phyloP scores from a whole-genome alignment of 2,888 invertebrate species.

The Ceraclea dissimilis region DNA sequence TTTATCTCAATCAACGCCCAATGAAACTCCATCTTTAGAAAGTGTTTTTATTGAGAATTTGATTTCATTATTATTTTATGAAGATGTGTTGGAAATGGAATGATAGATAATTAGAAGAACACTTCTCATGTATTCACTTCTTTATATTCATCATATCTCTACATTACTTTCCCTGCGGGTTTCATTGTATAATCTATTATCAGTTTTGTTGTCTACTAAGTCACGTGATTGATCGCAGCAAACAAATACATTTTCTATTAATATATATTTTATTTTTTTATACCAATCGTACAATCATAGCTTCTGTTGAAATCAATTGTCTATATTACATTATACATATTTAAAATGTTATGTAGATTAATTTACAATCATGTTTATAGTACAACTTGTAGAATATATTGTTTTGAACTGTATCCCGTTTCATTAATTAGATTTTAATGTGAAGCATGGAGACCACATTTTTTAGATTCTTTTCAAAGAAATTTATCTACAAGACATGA shows the following conservation, averaged over 20 bases:
- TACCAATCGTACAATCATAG: conserved; percentile 1
- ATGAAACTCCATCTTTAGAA: conserved; percentile 3
- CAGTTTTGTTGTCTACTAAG: no score
- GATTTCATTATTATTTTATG: conserved; percentile 1
- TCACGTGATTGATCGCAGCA: background rate
- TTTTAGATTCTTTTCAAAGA: no score
- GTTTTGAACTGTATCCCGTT: no score
- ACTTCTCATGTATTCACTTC: background rate
- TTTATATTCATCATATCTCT: background rate
- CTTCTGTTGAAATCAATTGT: background rate
- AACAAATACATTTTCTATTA: background rate
- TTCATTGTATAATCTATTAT: no score
- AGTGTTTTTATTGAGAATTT: conserved; percentile 3
- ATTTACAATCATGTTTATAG: no score
- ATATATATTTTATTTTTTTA: background rate
- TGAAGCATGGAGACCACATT: no score
- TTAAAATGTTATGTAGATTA: background rate
- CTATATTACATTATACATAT: background rate
- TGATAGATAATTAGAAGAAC: conserved; percentile 21
- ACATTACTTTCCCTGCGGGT: no score
- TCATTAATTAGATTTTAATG: no score
- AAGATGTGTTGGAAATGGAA: conserved; percentile 22
- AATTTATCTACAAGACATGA: no score
- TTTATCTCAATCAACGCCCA: conserved; percentile 13
- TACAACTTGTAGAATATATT: no score